These are phyloP conservation scores for Oncopeltus fasciatus DNA, from an alignment of 1,140 invertebrate species.

Conservation along the genomic window DNA sequence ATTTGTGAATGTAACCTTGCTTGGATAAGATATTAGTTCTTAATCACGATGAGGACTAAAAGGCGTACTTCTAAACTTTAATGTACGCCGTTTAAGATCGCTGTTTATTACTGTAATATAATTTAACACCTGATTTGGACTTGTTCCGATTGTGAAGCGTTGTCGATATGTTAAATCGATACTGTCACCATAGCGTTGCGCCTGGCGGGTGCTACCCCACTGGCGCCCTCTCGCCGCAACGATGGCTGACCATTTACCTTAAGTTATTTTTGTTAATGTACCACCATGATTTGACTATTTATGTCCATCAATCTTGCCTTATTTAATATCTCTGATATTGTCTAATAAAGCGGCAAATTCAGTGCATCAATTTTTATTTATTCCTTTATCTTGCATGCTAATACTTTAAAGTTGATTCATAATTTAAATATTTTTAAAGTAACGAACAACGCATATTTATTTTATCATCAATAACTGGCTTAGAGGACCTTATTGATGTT, in stretches of 20 bases:
- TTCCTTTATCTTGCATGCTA: too few relatives aligned
- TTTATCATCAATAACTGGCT: too few relatives aligned
- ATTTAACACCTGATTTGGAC: neutral
- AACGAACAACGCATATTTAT: too few relatives aligned
- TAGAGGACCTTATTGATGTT: too few relatives aligned
- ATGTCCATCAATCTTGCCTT: neutral
- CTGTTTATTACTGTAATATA: neutral
- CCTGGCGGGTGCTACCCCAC: neutral
- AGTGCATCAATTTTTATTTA: neutral
- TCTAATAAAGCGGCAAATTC: constrained; percentile 1
- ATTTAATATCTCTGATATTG: neutral
- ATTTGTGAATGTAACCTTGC: neutral
- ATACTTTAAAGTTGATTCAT: too few relatives aligned
- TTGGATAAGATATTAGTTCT: neutral
- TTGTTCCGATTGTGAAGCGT: neutral
- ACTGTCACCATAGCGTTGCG: neutral
- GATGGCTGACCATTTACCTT: neutral
- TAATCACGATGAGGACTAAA: neutral
- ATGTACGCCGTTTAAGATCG: constrained; percentile 2
- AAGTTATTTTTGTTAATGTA: neutral
- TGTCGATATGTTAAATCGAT: neutral
- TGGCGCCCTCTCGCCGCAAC: neutral
- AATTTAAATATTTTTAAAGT: too few relatives aligned
- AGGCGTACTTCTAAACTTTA: neutral
- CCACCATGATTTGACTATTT: neutral